phyloP scores from a whole-genome alignment of 2,113 vertebrate species.

The Perca fluviatilis region DNA sequence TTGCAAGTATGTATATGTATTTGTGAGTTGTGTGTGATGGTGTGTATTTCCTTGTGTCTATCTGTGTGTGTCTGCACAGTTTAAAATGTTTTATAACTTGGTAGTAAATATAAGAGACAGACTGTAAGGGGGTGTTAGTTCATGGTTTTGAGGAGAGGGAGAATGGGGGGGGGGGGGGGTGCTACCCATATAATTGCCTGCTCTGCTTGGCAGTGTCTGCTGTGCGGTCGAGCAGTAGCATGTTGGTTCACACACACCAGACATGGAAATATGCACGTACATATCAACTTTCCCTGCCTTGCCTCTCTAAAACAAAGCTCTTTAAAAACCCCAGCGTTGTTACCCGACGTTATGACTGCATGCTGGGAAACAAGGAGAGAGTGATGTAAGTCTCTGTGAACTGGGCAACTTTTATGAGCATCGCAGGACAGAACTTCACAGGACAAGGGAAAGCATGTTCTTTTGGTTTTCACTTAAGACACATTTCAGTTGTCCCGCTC shows the following conservation, averaged over 20 bases:
- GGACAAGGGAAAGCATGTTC: conserved; percentile 17
- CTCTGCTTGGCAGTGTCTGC: conserved; percentile 76
- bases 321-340: conserved; percentile 51
- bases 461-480: conserved; percentile 8
- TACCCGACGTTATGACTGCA: conserved; percentile 37
- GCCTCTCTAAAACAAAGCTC: conserved; percentile 55
- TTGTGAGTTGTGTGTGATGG: not conserved
- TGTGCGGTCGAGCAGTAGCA: conserved; percentile 77
- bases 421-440: conserved; percentile 13
- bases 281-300: conserved; percentile 66
- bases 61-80: conserved; percentile 26
- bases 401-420: conserved; percentile 49
- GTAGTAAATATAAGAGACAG: conserved; percentile 68
- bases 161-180: conserved; percentile 20
- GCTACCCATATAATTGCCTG: conserved; percentile 78
- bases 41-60: not conserved
- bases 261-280: conserved; percentile 78
- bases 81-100: conserved; percentile 56
- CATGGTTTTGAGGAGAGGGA: conserved; percentile 51
- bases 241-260: conserved; percentile 79
- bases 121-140: conserved; percentile 65
- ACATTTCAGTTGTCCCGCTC: conserved; percentile 8
- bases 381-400: conserved; percentile 66
- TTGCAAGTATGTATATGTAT: not conserved
- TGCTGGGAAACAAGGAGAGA: conserved; percentile 54